Percentiles rank a stretch among this genome's conserved stretches.
These are phyloP conservation scores for Acipenser ruthenus DNA, from an alignment of 2,797 vertebrate genomes.

Conservation along the genomic window DNA sequence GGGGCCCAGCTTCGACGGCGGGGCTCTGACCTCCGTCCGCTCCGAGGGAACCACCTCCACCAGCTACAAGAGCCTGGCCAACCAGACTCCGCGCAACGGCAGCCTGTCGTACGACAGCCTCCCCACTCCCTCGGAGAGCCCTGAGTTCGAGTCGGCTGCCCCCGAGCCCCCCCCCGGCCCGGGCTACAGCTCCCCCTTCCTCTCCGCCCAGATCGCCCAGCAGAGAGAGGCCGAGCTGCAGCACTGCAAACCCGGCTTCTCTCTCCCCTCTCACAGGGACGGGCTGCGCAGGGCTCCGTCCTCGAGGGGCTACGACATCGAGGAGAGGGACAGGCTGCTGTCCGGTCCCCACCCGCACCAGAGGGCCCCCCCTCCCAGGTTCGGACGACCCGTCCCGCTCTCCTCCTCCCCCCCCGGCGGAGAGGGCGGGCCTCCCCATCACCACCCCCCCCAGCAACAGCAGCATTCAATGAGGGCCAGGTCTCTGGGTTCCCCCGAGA, in stretches of 20 bases:
- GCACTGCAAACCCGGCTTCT: slow-evolving; percentile 61
- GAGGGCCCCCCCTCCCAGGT: slow-evolving; percentile 43
- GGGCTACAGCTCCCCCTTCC: slow-evolving; percentile 86
- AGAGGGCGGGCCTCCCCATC: slow-evolving; percentile 28
- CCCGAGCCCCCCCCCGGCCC: slow-evolving; percentile 68
- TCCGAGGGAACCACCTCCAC: slow-evolving; percentile 95
- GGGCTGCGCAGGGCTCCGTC: slow-evolving; percentile 58
- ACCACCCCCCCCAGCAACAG: slow-evolving; percentile 22
- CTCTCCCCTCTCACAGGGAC: slow-evolving; percentile 63
- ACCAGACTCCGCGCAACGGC: slow-evolving; percentile 92
- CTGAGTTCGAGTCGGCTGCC: slow-evolving; percentile 87
- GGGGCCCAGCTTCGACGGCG: slow-evolving; percentile 60
- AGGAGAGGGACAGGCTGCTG: slow-evolving; percentile 68
- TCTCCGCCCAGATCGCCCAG: slow-evolving; percentile 83
- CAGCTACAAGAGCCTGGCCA: slow-evolving; percentile 94
- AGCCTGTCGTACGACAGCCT: slow-evolving; percentile 94
- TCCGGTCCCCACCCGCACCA: slow-evolving; percentile 58
- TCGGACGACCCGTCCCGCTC: slow-evolving; percentile 51
- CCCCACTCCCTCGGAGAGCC: slow-evolving; percentile 90
- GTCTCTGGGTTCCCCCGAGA: slow-evolving; percentile 69
- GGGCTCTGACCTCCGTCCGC: slow-evolving; percentile 81
- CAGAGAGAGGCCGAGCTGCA: slow-evolving; percentile 89
- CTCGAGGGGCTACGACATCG: slow-evolving; percentile 39
- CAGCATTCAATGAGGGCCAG: slow-evolving; percentile 54
- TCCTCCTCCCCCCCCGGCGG: slow-evolving; percentile 12